phyloP scores from a whole-genome alignment of 1,140 invertebrate genomes.

The Drosophila pallidifrons region DNA sequence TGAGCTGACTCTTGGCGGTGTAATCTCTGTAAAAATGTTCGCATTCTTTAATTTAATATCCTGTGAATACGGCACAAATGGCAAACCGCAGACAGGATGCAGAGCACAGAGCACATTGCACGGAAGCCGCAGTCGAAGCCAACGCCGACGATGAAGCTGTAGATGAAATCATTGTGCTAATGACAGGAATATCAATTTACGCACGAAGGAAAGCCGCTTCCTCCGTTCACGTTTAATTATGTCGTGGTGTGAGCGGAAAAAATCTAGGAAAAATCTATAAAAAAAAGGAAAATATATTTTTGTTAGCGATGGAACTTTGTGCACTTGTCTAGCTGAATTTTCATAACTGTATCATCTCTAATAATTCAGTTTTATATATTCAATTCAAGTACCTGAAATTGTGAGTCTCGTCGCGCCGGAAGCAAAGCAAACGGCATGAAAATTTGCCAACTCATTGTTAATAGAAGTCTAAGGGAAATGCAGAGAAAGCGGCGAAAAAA shows the following conservation, averaged over 20 bases:
- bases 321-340: not conserved
- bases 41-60: constrained; percentile 78
- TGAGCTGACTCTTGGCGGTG: constrained; percentile 37
- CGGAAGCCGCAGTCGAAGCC: constrained; percentile 43
- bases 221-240: constrained; percentile 66
- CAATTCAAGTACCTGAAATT: constrained; percentile 2
- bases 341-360: not conserved
- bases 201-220: constrained; percentile 40
- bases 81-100: constrained; percentile 72
- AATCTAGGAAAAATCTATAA: constrained; percentile 29
- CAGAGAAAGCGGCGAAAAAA: constrained; percentile 36
- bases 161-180: constrained; percentile 70
- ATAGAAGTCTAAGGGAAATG: constrained; percentile 23
- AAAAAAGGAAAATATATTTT: constrained; percentile 28
- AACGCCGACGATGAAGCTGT: not conserved
- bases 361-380: constrained; percentile 1
- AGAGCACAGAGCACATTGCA: constrained; percentile 35
- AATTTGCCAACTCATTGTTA: constrained; percentile 76
- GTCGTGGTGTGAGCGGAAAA: constrained; percentile 18
- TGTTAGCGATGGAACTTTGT: not conserved
- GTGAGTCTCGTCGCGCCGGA: constrained; percentile 45
- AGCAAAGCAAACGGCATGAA: constrained; percentile 73
- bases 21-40: constrained; percentile 73
- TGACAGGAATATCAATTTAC: constrained; percentile 82
- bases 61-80: constrained; percentile 52